phyloP scores from a whole-genome alignment of 2,888 invertebrate species.

The Eretmocerus hayati region DNA sequence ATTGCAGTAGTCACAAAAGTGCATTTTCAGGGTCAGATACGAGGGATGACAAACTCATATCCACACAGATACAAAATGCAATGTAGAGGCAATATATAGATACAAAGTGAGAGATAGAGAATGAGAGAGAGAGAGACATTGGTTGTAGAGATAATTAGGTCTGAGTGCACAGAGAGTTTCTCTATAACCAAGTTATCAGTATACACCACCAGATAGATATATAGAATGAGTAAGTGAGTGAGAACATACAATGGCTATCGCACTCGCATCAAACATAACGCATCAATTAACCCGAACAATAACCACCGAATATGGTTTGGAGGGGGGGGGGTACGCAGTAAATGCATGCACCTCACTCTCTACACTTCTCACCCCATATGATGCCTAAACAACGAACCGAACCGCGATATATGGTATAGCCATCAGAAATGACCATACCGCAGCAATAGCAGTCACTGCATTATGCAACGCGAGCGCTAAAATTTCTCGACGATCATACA shows the following conservation, averaged over 20 bases:
- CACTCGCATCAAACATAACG: conserved; percentile 48
- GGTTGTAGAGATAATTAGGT: conserved; percentile 49
- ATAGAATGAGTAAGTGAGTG: no score
- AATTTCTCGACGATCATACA: no score
- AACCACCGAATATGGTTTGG: conserved; percentile 24
- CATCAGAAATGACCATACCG: no score
- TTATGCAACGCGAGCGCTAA: conserved; percentile 15
- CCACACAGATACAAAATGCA: conserved; percentile 17
- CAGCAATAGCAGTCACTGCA: no score
- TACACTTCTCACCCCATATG: background rate
- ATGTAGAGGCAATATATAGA: conserved; percentile 10
- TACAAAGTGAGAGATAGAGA: conserved; percentile 15
- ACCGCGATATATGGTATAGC: no score
- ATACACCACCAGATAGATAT: no score
- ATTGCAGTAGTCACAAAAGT: no score
- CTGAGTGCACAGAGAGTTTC: conserved; percentile 43
- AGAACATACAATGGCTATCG: conserved; percentile 47
- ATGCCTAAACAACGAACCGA: conserved; percentile 13
- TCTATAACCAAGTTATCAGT: conserved; percentile 49
- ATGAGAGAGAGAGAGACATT: conserved; percentile 3
- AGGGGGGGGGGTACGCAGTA: background rate
- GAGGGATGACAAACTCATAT: no score
- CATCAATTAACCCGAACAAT: conserved; percentile 49
- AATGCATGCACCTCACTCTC: conserved; percentile 4
- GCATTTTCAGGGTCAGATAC: no score